Evolutionary conservation across 2,113 vertebrate genomes (phyloP).

Genomic region (Macaca nemestrina): DNA sequence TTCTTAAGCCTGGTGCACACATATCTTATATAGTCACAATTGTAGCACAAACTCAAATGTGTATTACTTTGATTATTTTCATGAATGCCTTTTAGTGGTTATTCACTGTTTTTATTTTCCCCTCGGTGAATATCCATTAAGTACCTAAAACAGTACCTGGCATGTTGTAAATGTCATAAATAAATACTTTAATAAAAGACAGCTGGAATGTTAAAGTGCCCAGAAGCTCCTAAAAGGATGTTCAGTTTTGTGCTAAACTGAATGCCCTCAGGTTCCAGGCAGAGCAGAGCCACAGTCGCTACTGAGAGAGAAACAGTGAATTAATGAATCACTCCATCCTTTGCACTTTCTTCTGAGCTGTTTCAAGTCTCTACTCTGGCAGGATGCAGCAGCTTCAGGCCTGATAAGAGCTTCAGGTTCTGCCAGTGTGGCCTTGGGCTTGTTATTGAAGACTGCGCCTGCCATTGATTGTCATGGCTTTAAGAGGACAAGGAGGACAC

Average conservation of each 20-base stretch:
- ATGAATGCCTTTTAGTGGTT: not conserved
- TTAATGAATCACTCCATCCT: not conserved
- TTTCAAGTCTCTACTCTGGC: not conserved
- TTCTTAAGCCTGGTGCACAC: not conserved
- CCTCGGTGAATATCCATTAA: not conserved
- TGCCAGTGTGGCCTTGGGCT: not conserved
- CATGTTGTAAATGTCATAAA: not conserved
- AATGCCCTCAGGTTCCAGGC: not conserved
- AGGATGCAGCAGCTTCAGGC: not conserved
- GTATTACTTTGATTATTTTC: slow-evolving; percentile 21
- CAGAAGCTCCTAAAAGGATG: not conserved
- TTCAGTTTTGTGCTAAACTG: not conserved
- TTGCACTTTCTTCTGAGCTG: not conserved
- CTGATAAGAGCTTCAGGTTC: not conserved
- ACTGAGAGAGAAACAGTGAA: not conserved
- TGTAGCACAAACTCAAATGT: not conserved
- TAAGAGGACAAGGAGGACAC: not conserved
- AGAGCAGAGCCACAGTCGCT: not conserved
- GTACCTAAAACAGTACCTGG: not conserved
- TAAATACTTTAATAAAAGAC: slow-evolving; percentile 25
- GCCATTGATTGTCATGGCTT: not conserved
- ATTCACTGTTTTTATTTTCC: not conserved
- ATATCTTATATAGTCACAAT: not conserved
- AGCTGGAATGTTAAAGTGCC: not conserved
- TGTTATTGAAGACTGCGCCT: not conserved